These are phyloP conservation scores for Bibio marci DNA, from an alignment of 2,888 invertebrate species.

Conservation along the genomic window DNA sequence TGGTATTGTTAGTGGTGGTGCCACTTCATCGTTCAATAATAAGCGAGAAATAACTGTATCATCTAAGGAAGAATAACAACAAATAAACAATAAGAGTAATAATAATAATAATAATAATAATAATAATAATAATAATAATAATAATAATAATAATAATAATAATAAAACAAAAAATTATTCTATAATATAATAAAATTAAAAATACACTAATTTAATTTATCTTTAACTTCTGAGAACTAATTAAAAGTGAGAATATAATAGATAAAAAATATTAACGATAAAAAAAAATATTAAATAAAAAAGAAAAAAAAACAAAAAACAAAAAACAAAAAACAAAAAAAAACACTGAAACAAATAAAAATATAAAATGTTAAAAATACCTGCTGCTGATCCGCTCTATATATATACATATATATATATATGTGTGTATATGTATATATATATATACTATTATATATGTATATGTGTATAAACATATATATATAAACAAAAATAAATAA, in stretches of 20 bases:
- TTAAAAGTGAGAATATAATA: neutral
- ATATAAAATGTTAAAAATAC: slow-evolving; percentile 1
- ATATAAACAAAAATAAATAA: no score
- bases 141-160: no score
- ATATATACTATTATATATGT: no score
- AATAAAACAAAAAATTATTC: no score
- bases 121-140: neutral
- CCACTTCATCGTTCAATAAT: slow-evolving; percentile 4
- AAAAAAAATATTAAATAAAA: neutral
- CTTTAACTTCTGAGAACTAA: no score
- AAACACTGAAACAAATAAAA: neutral
- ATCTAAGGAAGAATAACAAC: slow-evolving; percentile 6
- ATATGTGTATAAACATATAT: no score
- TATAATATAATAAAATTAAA: no score
- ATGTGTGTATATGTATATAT: no score
- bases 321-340: neutral
- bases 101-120: neutral
- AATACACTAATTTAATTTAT: no score
- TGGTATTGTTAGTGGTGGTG: no score
- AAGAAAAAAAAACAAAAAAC: neutral
- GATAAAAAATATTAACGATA: neutral
- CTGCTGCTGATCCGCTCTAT: slow-evolving; percentile 2
- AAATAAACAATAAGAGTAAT: slow-evolving; percentile 1
- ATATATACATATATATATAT: no score
- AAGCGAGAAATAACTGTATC: slow-evolving; percentile 4